Evolutionary conservation across 1,140 invertebrate genomes (phyloP), one percentile per base, ranked within the genome.

Genomic region (Drosophila sturtevanti): DNA sequence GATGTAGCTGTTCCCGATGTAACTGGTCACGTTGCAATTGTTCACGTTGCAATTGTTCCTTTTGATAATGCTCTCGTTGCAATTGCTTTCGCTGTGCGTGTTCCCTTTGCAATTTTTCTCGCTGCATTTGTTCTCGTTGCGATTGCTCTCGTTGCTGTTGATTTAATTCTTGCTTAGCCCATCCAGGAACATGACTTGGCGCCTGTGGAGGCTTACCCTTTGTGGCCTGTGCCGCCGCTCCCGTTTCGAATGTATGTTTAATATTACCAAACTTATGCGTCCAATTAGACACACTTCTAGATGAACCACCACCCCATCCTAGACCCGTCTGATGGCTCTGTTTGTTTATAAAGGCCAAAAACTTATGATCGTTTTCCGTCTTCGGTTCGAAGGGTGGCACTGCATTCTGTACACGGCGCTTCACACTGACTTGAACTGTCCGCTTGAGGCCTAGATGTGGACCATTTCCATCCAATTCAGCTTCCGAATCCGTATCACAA

Each of bases 311-410:
- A 59, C 72, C 77, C 92, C 92, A 77, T 27, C 89, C 60, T 6
- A 86, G 55, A 14, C 90, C 60, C 59, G 91, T 81, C 69, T 93
- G 81, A 59, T 94, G 92, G 90, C 93, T 94, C 73, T 96, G 96
- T 80, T 96, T 96, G 63, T 95, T 95, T 74, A 97, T 95, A 67
- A 97, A 95, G 0, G 96, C 96, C 34, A 97, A 90, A 78, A 97
- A 97, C 90, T 97, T 97, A 31, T 94, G 93, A 92, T 97, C 97
- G 67, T 96, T 97, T 62, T 97, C 96, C 0, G 96, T 97, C 91
- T 96, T 96, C 0, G 96, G 95, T 74, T 95, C 93, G 76, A 97
- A 96, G 0, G 93, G 93, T 0, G 95, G 95, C 4, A 95, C 93
- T 9, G 92, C 92, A 37, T 90, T 93, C 71, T 59, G 82, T 41